These are phyloP conservation scores for Oscheius sp. DNA, from an alignment of 1,140 invertebrate species.

Conservation along the genomic window DNA sequence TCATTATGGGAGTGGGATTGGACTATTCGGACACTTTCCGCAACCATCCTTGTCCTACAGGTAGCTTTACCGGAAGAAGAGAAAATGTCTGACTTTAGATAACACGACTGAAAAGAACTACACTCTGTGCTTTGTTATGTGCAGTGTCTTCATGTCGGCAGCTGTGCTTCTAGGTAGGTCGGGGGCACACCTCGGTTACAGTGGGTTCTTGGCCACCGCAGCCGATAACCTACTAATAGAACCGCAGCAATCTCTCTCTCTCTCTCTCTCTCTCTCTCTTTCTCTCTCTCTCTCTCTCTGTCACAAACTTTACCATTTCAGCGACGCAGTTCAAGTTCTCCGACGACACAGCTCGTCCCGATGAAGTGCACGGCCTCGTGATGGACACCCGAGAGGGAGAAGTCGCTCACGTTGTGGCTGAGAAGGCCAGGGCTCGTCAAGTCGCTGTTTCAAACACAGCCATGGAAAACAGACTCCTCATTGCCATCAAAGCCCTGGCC, in stretches of 20 bases:
- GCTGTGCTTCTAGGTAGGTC: slow-evolving; percentile 69
- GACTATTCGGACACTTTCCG: slow-evolving; percentile 88
- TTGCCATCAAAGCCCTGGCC: slow-evolving; percentile 80
- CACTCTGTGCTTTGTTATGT: slow-evolving; percentile 95
- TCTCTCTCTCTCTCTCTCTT: too few species aligned
- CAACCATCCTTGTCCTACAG: slow-evolving; percentile 74
- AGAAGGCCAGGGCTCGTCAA: slow-evolving; percentile 50
- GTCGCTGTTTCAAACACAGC: neutral
- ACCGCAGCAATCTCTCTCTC: too few species aligned
- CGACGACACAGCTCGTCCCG: slow-evolving; percentile 48
- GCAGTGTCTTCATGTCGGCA: slow-evolving; percentile 91
- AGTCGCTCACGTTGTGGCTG: slow-evolving; percentile 58
- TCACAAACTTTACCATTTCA: neutral
- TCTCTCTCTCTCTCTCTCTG: too few species aligned
- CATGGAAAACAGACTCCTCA: slow-evolving; percentile 20
- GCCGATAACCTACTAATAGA: neutral
- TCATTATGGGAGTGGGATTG: slow-evolving; percentile 93
- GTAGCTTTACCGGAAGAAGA: too few species aligned
- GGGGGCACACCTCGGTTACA: neutral
- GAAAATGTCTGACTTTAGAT: slow-evolving; percentile 65
- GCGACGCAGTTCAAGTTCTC: slow-evolving; percentile 76
- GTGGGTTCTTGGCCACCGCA: neutral
- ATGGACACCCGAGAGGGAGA: slow-evolving; percentile 61
- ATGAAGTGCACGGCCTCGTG: slow-evolving; percentile 54
- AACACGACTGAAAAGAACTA: slow-evolving; percentile 92